phyloP scores from a whole-genome alignment of 2,888 invertebrate genomes.

The Pardosa pseudoannulata region DNA sequence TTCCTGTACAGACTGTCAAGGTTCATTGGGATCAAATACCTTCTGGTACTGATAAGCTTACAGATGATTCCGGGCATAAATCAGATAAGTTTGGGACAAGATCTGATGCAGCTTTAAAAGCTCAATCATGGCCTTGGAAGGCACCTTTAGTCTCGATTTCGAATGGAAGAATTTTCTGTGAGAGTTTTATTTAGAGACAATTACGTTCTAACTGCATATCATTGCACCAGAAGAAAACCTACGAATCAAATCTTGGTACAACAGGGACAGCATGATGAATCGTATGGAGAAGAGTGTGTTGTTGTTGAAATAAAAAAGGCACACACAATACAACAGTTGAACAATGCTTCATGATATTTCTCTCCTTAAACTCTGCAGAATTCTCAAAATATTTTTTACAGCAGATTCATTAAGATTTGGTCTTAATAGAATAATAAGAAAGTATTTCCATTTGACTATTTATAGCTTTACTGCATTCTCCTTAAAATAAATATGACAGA shows the following conservation, averaged over 20 bases:
- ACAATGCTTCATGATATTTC: conserved; percentile 80
- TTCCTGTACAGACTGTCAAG: conserved; percentile 37
- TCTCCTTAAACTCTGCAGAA: conserved; percentile 88
- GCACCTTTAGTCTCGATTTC: too few relatives aligned
- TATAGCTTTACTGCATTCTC: too few relatives aligned
- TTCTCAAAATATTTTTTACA: too few relatives aligned
- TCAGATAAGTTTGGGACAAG: conserved; percentile 46
- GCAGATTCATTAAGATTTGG: too few relatives aligned
- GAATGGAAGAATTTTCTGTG: too few relatives aligned
- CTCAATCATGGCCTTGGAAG: conserved; percentile 53
- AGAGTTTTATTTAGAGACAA: too few relatives aligned
- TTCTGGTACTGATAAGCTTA: too few relatives aligned
- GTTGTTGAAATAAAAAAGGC: conserved; percentile 60
- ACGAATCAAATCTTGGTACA: conserved; percentile 58
- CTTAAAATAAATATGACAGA: too few relatives aligned
- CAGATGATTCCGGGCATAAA: too few relatives aligned
- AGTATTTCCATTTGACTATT: too few relatives aligned
- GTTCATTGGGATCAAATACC: conserved; percentile 59
- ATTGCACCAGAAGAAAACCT: conserved; percentile 80
- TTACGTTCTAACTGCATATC: too few relatives aligned
- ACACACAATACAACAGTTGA: conserved; percentile 49
- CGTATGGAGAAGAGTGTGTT: conserved; percentile 13
- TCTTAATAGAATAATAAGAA: too few relatives aligned
- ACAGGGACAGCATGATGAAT: conserved; percentile 8
- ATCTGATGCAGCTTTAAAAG: neutral